Conservation (phyloP, 2,888 invertebrate genomes). For the Marasmarcha lunaedactyla region DNA sequence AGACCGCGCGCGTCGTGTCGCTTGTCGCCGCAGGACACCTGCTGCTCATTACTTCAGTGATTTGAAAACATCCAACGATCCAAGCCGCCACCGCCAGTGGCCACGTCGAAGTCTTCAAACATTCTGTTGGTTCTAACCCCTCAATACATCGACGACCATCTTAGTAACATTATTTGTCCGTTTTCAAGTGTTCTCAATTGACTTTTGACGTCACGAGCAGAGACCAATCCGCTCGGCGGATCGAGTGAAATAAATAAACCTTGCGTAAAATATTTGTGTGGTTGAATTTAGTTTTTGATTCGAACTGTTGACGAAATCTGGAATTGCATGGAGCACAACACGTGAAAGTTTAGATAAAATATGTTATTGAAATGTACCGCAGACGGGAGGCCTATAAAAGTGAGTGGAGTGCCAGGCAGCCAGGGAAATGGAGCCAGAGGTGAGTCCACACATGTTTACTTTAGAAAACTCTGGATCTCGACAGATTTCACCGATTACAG, state of each 20-base stretch:
- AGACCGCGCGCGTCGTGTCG: neutral
- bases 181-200: slow-evolving; percentile 48
- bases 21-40: neutral
- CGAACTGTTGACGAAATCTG: slow-evolving; percentile 14
- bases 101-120: neutral
- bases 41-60: neutral
- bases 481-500: no score
- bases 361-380: slow-evolving; percentile 66
- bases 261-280: slow-evolving; percentile 22
- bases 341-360: slow-evolving; percentile 41
- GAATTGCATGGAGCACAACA: slow-evolving; percentile 35
- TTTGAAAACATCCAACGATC: neutral
- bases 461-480: no score
- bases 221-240: slow-evolving; percentile 51
- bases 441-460: slow-evolving; percentile 26
- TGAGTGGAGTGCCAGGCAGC: slow-evolving; percentile 47
- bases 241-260: slow-evolving; percentile 5
- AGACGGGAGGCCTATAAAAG: slow-evolving; percentile 63
- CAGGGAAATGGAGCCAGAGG: slow-evolving; percentile 62
- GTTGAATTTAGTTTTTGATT: neutral
- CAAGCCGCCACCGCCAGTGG: neutral
- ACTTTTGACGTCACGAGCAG: slow-evolving; percentile 57
- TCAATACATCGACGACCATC: neutral
- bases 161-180: slow-evolving; percentile 25
- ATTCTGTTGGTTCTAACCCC: neutral